phyloP scores from a whole-genome alignment of 2,113 vertebrate species.

The Cromileptes altivelis region DNA sequence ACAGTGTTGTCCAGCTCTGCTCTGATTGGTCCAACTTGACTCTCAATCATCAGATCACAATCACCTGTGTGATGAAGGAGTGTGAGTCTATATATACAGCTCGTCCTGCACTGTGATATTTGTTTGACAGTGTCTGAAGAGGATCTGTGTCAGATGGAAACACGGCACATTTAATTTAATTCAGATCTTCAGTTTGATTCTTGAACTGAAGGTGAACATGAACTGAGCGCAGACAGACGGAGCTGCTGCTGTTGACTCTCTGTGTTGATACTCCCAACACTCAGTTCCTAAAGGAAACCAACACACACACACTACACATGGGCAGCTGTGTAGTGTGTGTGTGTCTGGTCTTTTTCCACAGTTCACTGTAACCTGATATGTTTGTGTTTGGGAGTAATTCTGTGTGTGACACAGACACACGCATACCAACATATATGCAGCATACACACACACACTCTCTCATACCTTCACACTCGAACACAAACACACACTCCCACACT shows the following conservation, averaged over 20 bases:
- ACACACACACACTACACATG: slow-evolving; percentile 2
- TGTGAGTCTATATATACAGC: too few relatives aligned
- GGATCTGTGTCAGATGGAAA: too few relatives aligned
- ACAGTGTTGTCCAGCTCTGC: too few relatives aligned
- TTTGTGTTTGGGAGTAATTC: slow-evolving; percentile 41
- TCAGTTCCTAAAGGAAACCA: slow-evolving; percentile 35
- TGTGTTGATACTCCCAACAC: slow-evolving; percentile 59
- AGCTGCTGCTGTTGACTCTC: background rate
- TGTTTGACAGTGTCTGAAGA: too few relatives aligned
- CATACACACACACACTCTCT: background rate
- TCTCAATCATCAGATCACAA: too few relatives aligned
- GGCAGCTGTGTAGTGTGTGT: background rate
- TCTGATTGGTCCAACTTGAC: too few relatives aligned
- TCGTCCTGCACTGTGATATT: too few relatives aligned
- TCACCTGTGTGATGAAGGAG: too few relatives aligned
- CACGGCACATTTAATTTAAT: too few relatives aligned
- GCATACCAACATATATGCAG: slow-evolving; percentile 4
- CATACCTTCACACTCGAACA: background rate
- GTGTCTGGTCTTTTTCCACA: slow-evolving; percentile 35
- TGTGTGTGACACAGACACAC: slow-evolving; percentile 12
- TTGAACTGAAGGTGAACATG: slow-evolving; percentile 34
- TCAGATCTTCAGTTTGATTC: too few relatives aligned
- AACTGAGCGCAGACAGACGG: slow-evolving; percentile 2
- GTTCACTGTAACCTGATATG: slow-evolving; percentile 47
- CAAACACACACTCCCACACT: background rate